Evolutionary conservation across 2,888 invertebrate genomes (phyloP).

Genomic region (Teinopalpus imperialis): DNA sequence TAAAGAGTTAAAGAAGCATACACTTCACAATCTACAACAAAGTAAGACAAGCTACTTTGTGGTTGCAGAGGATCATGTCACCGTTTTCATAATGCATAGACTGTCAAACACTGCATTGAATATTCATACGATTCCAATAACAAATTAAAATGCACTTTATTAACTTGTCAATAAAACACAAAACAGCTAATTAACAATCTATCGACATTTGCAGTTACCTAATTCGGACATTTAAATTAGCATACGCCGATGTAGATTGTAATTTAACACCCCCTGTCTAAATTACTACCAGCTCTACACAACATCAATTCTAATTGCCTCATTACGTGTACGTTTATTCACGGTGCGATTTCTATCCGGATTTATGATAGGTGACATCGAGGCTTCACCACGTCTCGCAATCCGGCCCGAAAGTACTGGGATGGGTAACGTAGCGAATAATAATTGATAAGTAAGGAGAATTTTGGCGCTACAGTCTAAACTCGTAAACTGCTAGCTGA

Average conservation of each 20-base stretch:
- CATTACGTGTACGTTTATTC: slow-evolving; percentile 31
- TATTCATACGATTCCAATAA: background rate
- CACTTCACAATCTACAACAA: too few species aligned
- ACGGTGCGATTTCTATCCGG: slow-evolving; percentile 24
- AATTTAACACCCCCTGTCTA: slow-evolving; percentile 33
- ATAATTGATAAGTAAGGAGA: slow-evolving; percentile 19
- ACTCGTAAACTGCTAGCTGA: slow-evolving; percentile 8
- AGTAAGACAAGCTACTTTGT: too few species aligned
- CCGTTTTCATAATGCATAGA: too few species aligned
- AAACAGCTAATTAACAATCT: background rate
- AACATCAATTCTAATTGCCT: slow-evolving; percentile 31
- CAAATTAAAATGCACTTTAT: background rate
- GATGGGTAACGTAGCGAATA: slow-evolving; percentile 16
- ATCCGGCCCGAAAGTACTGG: slow-evolving; percentile 12
- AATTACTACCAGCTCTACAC: slow-evolving; percentile 29
- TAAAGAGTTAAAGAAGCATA: too few species aligned
- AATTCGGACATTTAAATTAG: slow-evolving; percentile 2
- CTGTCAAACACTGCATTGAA: too few species aligned
- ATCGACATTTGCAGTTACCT: slow-evolving; percentile 1
- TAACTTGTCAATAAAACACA: too few species aligned
- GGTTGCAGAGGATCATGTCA: too few species aligned
- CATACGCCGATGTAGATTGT: slow-evolving; percentile 12
- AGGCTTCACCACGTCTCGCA: background rate
- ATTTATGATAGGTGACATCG: slow-evolving; percentile 16
- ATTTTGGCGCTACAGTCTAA: background rate